Conservation (phyloP, 2,113 vertebrate genomes). For the Odontesthes bonariensis region DNA sequence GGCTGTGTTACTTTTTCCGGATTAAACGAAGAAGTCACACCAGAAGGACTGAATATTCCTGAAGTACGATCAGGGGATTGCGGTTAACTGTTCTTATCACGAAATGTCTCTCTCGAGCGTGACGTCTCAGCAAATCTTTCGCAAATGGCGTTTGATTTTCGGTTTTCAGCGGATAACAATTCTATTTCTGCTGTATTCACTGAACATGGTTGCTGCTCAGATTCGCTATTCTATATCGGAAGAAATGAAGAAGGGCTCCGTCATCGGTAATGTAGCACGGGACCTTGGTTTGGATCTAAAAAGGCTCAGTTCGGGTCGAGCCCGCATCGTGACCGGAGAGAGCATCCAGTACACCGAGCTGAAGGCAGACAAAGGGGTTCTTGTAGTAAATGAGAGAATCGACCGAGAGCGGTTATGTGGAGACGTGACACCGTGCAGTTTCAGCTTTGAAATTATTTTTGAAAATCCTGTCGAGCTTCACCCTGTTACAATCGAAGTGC, state of each 20-base stretch:
- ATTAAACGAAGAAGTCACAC: neutral
- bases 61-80: neutral
- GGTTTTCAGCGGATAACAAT: conserved; percentile 3
- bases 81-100: neutral
- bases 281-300: conserved; percentile 82
- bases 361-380: conserved; percentile 70
- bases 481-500: conserved; percentile 47
- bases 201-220: neutral
- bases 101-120: neutral
- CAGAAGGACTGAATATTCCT: neutral
- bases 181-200: neutral
- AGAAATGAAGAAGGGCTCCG: conserved; percentile 76
- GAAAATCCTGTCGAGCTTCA: conserved; percentile 77
- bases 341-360: conserved; percentile 67
- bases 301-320: conserved; percentile 67
- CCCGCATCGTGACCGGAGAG: conserved; percentile 75
- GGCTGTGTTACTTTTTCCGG: neutral
- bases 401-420: conserved; percentile 73
- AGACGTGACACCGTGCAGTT: conserved; percentile 60
- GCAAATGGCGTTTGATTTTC: neutral
- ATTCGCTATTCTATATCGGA: conserved; percentile 84
- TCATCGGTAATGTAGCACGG: conserved; percentile 81
- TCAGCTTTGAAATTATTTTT: conserved; percentile 68
- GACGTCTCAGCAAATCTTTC: neutral
- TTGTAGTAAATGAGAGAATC: conserved; percentile 71